These are phyloP conservation scores for Buteo buteo DNA, from an alignment of 2,113 vertebrate species.

Conservation along the genomic window DNA sequence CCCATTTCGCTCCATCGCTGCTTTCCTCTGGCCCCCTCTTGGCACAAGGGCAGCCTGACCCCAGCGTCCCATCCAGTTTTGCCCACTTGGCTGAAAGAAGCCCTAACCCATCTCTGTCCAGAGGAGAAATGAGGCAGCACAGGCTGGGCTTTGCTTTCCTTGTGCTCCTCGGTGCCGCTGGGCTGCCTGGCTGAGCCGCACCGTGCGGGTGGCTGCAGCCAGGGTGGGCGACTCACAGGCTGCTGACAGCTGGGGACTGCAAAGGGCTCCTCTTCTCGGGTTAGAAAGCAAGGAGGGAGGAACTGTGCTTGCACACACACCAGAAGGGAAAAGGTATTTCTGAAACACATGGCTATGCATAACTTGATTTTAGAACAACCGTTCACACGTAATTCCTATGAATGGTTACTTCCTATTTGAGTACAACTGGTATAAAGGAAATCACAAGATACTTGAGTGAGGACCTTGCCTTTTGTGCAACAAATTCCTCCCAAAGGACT, in stretches of 20 bases:
- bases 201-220: neutral
- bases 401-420: conserved; percentile 2
- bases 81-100: neutral
- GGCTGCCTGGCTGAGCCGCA: neutral
- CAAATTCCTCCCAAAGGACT: neutral
- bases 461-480: neutral
- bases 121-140: neutral
- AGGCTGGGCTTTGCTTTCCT: neutral
- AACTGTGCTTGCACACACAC: neutral
- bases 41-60: neutral
- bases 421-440: neutral
- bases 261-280: neutral
- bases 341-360: neutral
- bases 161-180: fast-evolving
- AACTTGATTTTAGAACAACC: neutral
- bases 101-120: neutral
- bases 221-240: neutral
- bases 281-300: neutral
- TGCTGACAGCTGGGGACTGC: neutral
- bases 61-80: neutral
- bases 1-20: fast-evolving
- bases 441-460: neutral
- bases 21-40: neutral
- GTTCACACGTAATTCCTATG: neutral
- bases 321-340: neutral